Percentiles rank a stretch among this genome's conserved stretches.
phyloP scores from a whole-genome alignment of 2,113 vertebrate genomes.

The Okapia johnstoni region DNA sequence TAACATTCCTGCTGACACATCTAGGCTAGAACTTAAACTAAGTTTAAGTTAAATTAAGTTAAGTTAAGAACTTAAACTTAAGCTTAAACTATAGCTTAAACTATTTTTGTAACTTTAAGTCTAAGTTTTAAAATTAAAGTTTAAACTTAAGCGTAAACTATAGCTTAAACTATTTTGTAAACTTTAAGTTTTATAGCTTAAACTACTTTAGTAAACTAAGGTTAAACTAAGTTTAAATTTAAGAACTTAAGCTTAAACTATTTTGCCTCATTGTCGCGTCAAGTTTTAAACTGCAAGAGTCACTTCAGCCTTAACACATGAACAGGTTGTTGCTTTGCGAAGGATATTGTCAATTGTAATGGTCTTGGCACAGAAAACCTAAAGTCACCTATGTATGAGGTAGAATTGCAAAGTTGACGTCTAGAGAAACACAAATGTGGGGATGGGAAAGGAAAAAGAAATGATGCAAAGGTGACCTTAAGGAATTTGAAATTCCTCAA shows the following conservation, averaged over 20 bases:
- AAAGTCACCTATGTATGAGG: background rate
- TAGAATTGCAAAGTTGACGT: background rate
- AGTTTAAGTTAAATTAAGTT: too few relatives aligned
- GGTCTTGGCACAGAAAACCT: background rate
- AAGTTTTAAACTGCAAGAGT: background rate
- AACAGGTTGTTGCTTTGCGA: background rate
- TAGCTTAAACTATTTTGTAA: too few relatives aligned
- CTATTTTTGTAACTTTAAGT: too few relatives aligned
- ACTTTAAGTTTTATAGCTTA: too few relatives aligned
- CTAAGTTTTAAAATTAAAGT: too few relatives aligned
- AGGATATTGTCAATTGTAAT: background rate
- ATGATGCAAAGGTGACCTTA: background rate
- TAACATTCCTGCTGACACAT: background rate
- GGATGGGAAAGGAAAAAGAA: slow-evolving; percentile 6
- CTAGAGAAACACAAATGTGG: background rate
- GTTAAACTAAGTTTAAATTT: too few relatives aligned
- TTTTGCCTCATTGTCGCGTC: background rate
- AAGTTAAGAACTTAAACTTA: too few relatives aligned
- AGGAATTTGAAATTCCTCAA: background rate
- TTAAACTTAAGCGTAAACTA: too few relatives aligned
- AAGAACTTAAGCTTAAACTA: background rate
- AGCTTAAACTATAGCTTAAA: too few relatives aligned
- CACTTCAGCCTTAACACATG: background rate
- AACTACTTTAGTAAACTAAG: too few relatives aligned
- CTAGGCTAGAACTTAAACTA: background rate